phyloP scores from a whole-genome alignment of 1,140 invertebrate genomes.

The Diachasmimorpha longicaudata region DNA sequence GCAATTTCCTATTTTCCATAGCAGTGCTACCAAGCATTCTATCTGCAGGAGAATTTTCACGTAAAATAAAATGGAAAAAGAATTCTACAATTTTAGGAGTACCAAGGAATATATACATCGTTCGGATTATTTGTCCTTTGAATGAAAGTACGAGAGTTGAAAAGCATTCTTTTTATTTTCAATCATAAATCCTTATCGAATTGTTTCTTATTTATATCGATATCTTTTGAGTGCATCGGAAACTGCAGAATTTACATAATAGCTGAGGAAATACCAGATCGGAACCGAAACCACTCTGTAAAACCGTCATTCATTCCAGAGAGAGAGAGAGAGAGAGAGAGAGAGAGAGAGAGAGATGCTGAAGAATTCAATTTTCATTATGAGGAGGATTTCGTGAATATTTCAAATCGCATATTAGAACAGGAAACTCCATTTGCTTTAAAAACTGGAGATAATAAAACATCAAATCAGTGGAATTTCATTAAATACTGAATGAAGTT shows the following conservation, averaged over 20 bases:
- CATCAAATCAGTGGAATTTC: too few relatives aligned
- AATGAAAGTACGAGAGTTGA: background rate
- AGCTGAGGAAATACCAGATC: background rate
- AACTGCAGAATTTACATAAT: background rate
- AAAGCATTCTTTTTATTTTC: background rate
- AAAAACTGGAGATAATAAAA: too few relatives aligned
- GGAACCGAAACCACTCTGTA: background rate
- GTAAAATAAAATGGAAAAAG: background rate
- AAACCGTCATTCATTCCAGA: background rate
- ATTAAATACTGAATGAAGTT: too few relatives aligned
- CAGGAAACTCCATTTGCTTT: too few relatives aligned
- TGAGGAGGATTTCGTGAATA: background rate
- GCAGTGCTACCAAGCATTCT: background rate
- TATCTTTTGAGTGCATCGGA: background rate
- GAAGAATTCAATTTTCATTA: background rate
- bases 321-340: background rate
- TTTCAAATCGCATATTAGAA: background rate
- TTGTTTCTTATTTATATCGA: background rate
- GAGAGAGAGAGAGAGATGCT: background rate
- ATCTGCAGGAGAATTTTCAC: too few relatives aligned
- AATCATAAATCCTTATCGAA: background rate
- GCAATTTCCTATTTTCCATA: background rate
- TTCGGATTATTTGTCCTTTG: background rate
- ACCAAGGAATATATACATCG: background rate
- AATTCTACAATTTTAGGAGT: background rate